Evolutionary conservation across 1,140 invertebrate species (phyloP).

Genomic region (Rhagoletis pomonella): DNA sequence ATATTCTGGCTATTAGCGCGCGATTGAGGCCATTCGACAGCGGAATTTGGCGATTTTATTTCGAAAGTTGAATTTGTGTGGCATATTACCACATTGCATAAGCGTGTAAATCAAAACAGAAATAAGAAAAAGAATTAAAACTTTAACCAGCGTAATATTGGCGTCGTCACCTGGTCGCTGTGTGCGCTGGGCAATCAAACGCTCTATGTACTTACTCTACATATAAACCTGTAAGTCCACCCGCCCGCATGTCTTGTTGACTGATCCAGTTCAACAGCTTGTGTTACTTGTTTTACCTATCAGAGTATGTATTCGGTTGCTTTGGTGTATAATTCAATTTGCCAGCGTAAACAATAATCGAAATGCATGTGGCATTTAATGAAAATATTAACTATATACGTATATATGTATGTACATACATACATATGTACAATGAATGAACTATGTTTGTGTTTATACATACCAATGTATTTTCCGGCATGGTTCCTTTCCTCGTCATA

Average conservation of each 20-base stretch:
- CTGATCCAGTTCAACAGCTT: slow-evolving; percentile 40
- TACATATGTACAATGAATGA: not conserved
- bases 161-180: slow-evolving; percentile 1
- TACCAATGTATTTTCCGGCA: not conserved
- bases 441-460: not conserved
- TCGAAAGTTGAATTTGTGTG: slow-evolving; percentile 27
- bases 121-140: not conserved
- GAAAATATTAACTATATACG: not conserved
- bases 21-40: not conserved
- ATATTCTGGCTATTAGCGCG: not conserved
- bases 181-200: not conserved
- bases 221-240: not conserved
- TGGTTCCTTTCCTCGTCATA: not conserved
- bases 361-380: slow-evolving; percentile 14
- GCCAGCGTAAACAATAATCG: slow-evolving; percentile 7
- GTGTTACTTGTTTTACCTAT: not conserved
- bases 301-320: not conserved
- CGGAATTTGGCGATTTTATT: slow-evolving; percentile 22
- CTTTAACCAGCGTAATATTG: slow-evolving; percentile 20
- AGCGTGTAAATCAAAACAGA: not conserved
- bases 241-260: not conserved
- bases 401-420: not conserved
- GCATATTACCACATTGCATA: not conserved
- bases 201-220: not conserved
- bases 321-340: not conserved